Evolutionary conservation across 2,888 invertebrate genomes (phyloP).

Genomic region (Dascillus cervinus): DNA sequence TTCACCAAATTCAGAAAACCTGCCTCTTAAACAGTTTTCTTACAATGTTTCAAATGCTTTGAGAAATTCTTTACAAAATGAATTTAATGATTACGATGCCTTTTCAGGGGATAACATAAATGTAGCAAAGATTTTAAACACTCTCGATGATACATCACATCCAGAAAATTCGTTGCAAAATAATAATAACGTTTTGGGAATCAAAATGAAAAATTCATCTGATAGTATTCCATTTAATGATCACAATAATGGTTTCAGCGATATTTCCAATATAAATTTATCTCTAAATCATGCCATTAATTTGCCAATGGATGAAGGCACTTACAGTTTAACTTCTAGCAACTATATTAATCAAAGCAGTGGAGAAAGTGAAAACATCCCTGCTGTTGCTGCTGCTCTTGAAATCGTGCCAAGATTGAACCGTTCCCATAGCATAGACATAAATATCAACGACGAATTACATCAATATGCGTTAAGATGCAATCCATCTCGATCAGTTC

Average conservation of each 20-base stretch:
- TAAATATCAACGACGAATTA: constrained; percentile 24
- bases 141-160: constrained; percentile 47
- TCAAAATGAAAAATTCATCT: constrained; percentile 3
- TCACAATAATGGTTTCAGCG: constrained; percentile 5
- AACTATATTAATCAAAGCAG: constrained; percentile 7
- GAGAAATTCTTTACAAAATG: constrained; percentile 49
- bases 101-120: constrained; percentile 57
- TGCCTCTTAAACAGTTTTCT: constrained; percentile 24
- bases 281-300: constrained; percentile 8
- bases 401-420: constrained; percentile 9
- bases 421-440: constrained; percentile 19
- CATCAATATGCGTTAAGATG: constrained; percentile 23
- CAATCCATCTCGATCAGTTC: constrained; percentile 57
- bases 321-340: constrained; percentile 14
- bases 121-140: constrained; percentile 58
- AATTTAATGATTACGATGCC: constrained; percentile 63
- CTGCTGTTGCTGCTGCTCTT: constrained; percentile 1
- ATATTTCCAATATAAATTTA: constrained; percentile 1
- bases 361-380: constrained; percentile 3
- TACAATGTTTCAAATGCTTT: constrained; percentile 19
- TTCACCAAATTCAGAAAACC: constrained; percentile 33
- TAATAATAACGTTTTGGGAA: constrained; percentile 27
- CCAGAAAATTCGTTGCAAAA: constrained; percentile 11
- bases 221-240: constrained; percentile 2
- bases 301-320: constrained; percentile 19